phyloP scores from a whole-genome alignment of 2,888 invertebrate species.

The Plagodis dolabraria region DNA sequence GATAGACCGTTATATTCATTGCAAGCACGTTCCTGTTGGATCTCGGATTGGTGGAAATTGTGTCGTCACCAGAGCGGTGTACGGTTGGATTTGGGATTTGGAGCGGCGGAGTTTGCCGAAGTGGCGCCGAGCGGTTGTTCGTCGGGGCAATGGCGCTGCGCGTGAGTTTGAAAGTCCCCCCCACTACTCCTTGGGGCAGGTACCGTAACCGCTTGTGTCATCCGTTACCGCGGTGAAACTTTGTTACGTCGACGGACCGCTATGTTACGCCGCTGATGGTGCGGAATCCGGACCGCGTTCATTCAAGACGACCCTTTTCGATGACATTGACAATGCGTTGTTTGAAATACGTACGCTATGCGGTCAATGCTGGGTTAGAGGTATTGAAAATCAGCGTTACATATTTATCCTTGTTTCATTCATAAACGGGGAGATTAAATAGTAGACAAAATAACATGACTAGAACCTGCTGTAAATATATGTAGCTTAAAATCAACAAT shows the following conservation, averaged over 20 bases:
- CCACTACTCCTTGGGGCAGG: constrained; percentile 50
- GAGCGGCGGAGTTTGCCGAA: constrained; percentile 56
- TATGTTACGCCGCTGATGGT: constrained; percentile 62
- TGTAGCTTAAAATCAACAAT: too few relatives aligned
- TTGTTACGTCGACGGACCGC: constrained; percentile 72
- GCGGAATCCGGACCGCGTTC: constrained; percentile 47
- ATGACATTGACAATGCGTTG: constrained; percentile 27
- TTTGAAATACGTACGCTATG: constrained; percentile 9
- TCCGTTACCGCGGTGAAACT: constrained; percentile 79
- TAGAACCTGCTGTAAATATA: too few relatives aligned
- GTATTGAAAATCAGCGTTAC: too few relatives aligned
- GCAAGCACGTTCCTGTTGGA: constrained; percentile 30
- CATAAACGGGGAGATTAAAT: neutral
- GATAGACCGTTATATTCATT: constrained; percentile 30
- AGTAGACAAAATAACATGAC: too few relatives aligned
- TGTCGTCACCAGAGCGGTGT: constrained; percentile 38
- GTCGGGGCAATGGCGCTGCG: constrained; percentile 58
- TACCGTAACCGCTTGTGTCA: constrained; percentile 83
- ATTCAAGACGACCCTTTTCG: constrained; percentile 39
- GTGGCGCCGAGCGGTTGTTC: constrained; percentile 46
- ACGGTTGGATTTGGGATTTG: constrained; percentile 43
- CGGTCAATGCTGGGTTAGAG: constrained; percentile 1
- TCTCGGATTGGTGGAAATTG: constrained; percentile 41
- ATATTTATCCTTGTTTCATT: neutral
- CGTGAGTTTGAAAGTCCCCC: constrained; percentile 73